Evolutionary conservation across 1,140 invertebrate species (phyloP), one percentile per base, ranked within the genome.

Genomic region (Charaxes varanes): DNA sequence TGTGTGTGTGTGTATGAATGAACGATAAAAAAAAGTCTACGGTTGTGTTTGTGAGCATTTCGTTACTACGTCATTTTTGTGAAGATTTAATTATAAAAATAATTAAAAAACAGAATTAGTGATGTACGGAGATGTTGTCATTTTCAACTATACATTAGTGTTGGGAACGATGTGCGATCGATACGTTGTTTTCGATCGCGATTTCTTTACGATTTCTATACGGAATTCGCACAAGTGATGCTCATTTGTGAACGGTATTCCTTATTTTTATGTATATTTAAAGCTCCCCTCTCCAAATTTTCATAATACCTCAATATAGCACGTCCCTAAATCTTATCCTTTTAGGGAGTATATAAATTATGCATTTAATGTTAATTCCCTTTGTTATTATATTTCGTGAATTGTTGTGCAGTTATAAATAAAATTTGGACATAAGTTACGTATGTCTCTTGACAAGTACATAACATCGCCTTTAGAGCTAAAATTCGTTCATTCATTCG

Each of bases 41-140:
- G 63, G 64, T 68, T 69, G 60, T 65, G 70, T 69, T 53, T 68
- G 51, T 61, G 53, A 53, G 27, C 55, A 54, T 65, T 66, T 64
- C 68, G 57, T 70, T 71, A 58, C 46, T 58, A 61, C 56, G 51
- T 58, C 49, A 56, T 63, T 65, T 62, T 57, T 40, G 41, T 38
- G 54, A 64, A 22, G 28, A 38, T 69, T 62, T 57, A 41, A 56
- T 63, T 66, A 42, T 18, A 6, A 7, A 6, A 26, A 10, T 23
- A 4, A 8, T 23, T 23, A 2, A 4, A 7, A 4, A 24, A 24
- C n/a, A 6, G 8, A 24, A 8, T 7, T 24, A 8, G n/a, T 24
- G 22, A 6, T 15, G 6, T 15, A 4, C 4, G n/a, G 35, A 32
- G 26, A 34, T 44, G 36, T 45, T 32, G 32, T 16, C 33, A 24